Evolutionary conservation across 2,888 invertebrate genomes (phyloP), one percentile per base, ranked within the genome.

Genomic region (Platycheirus rosarum): DNA sequence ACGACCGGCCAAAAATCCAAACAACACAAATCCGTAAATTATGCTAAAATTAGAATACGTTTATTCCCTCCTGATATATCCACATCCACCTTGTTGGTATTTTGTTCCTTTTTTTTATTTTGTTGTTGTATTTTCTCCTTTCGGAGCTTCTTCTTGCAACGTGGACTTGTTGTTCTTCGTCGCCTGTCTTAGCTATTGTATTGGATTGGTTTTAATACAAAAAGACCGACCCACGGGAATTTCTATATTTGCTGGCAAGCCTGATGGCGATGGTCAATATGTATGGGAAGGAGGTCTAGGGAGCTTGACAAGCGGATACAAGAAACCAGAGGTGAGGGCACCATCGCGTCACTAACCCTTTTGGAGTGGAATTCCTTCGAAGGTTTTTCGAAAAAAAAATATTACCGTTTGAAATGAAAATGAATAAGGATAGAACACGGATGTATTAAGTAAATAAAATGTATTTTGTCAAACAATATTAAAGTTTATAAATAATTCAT

Each of bases 21-120:
- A 77, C 82, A 84, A 73, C 68, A 65, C 51, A 78, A 73, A 78
- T 84, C 73, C 73, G 78, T 74, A 84, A 78, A 84, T 84, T 78
- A 84, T 84, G 84, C 78, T 84, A 78, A 84, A 84, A 74, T 78
- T 84, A 84, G 84, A 84, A 74, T 78, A 69, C 63, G 74, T 78
- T 84, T 84, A 63, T 76, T 60, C 62, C 60, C 42, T 53, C 51
- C 57, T 49, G 37, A 53, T 55, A 66, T 70, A 66, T 66, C 57
- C 65, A 70, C 37, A 66, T 66, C 57, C 65, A 70, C 37, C 37
- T 55, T 42, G 62, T 74, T 42, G 60, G 26, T 44, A 48, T 53
- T 70, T 76, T 66, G n/a, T 46, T 49, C 37, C 37, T 55, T 60
- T 44, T 62, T 75, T 26, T 35, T 26, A 18, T 60, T 40, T 13